Base-by-base conservation (phyloP, 2,888 invertebrate species). In the Drosophila prolongata region DNA sequence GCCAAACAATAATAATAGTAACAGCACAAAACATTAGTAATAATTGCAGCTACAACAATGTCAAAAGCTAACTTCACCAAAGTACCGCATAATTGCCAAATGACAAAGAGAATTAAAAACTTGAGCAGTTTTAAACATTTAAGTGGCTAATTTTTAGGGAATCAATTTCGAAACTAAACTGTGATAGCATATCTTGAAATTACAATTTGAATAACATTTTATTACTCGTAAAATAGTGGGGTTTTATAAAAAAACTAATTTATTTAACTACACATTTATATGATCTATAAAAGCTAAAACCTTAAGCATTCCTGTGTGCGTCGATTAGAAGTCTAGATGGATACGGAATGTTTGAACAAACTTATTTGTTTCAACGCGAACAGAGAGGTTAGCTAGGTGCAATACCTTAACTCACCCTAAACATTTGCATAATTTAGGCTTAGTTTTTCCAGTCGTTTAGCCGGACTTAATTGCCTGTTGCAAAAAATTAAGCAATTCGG, bases 81-180 rank as follows among this genome's bases (percentile, higher is more conserved):
- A 65, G 38, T 54, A 46, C 44, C 68, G 54, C 43, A 68, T 65
- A 65, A 46, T 65, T 65, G 55, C 68, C 34, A 46, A 65, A 65
- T 68, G 57, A 57, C 65, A 73, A 58, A 61, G 78, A 68, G 73
- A 49, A 55, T 67, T 37, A 38, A 44, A 55, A 59, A 43, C 24
- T 52, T 59, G 43, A 53, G 53, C 53, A 65, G 38, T 49, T 59
- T 50, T 38, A 56, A 44, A 52, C 16, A 59, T 60, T 10, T 27
- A 11, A 19, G 35, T 59, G 34, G n/a, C 44, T 19, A 62, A 60
- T 60, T 34, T 38, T 24, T 42, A 1, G 19, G 6, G 6, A 38
- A n/a, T 37, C 19, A 43, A 24, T 24, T 24, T 24, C 4, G 24
- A 30, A 30, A 30, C 30, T 30, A 30, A 8, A 8, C 30, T 30